Evolutionary conservation across 2,113 vertebrate genomes (phyloP), one percentile per base, ranked within the genome.

Genomic region (Ochotona princeps): DNA sequence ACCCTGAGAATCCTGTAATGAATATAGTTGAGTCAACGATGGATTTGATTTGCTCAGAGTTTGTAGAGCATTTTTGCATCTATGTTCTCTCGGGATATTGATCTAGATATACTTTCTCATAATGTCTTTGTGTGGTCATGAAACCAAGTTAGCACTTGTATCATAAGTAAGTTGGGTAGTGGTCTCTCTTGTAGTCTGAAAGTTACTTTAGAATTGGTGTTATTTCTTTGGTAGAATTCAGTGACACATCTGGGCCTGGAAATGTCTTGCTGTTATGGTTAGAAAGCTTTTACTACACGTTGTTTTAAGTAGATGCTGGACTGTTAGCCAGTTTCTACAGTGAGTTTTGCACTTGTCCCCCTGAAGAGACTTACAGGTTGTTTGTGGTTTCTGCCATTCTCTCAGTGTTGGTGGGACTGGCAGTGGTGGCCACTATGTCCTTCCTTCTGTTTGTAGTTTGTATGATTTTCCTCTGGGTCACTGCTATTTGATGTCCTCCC

Each of bases 151-250:
- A 30, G 35, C 65, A 26, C 26, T 82, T 15, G 26, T 26, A 47
- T 82, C 14, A 82, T 21, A 82, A 21, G 21, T 47, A 35, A 63
- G 21, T 63, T 81, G 60, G 35, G 15, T 44, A 81, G 60, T 44
- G 5, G 18, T 65, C 35, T 61, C 26, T 74, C 60, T 44, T 65
- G 38, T 73, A 44, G 30, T 35, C 35, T 85, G 25, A 78, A 60
- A 69, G 25, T 44, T 44, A 44, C 49, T 12, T 70, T 61, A 78
- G 30, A 32, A 69, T 49, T 69, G 63, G 5, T 6, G 38, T 44
- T 49, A 49, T 85, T 60, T 76, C 15, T 78, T 85, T 61, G 66
- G 51, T 79, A 78, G 74, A 84, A 44, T 38, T 92, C 63, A 92
- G 82, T 65, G 61, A 47, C 69, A 79, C 30, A 63, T 8, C 10